Evolutionary conservation across 2,113 vertebrate species (phyloP).

Genomic region (Chrysemys picta): DNA sequence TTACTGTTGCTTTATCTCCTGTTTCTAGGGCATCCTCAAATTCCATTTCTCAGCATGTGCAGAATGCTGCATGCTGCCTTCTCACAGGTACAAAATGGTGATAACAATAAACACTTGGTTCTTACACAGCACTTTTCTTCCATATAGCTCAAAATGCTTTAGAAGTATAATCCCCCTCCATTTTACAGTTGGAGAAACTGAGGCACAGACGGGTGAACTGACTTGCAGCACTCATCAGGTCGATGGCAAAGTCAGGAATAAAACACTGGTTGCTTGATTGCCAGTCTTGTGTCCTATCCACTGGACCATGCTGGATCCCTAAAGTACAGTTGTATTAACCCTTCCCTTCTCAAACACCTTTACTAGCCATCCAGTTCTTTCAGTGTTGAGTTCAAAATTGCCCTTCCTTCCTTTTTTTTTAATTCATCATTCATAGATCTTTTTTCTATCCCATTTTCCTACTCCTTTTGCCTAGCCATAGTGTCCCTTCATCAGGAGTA

Average conservation of each 20-base stretch:
- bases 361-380: not conserved
- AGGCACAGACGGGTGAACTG: not conserved
- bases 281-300: not conserved
- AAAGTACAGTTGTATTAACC: not conserved
- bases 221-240: not conserved
- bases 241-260: not conserved
- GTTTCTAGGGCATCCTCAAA: not conserved
- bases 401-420: not conserved
- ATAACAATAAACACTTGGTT: not conserved
- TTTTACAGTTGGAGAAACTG: not conserved
- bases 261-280: not conserved
- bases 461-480: not conserved
- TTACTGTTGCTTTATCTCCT: not conserved
- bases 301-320: not conserved
- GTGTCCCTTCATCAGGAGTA: not conserved
- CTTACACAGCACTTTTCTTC: not conserved
- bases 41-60: not conserved
- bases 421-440: not conserved
- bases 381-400: not conserved
- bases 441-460: not conserved
- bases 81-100: not conserved
- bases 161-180: not conserved
- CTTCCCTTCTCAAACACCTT: not conserved
- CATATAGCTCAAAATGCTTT: not conserved
- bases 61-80: not conserved